Base-by-base conservation (phyloP, 92 coral and sea anemone genomes). In the Phenganax marumi region DNA sequence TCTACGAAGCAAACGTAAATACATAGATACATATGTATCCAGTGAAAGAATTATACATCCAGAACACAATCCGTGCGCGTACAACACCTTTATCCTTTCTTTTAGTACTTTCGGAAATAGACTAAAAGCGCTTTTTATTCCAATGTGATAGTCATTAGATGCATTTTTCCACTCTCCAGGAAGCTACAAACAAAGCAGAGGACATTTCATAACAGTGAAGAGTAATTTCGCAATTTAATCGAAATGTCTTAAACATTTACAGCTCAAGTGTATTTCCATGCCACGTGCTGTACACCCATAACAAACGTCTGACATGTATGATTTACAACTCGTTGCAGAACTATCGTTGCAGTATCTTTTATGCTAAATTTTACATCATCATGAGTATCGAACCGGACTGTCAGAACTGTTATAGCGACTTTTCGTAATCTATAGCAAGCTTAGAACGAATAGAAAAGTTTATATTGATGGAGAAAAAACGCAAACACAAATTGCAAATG, bases 141-240 rank as follows among this genome's bases (percentile, higher is more conserved):
- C 99, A 87, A 92, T 70, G 84, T 87, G 91, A 60, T 85, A 95
- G 23, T 89, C 89, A 6, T 90, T 92, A 48, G 93, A 84, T 6
- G 97, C 96, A 75, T 91, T 95, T 13, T 84, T 89, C 98, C 98
- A 95, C 68, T 92, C 85, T 64, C 77, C 92, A 21, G 98, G 98
- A 75, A 95, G 63, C 98, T 95, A 68, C 21, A 48, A 60, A 69
- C 63, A 23, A 68, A 65, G 63, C 63, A 56, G 63, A 21, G 7
- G n/a, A 14, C n/a, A 21, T 56, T 14, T 1, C 2, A 56, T 1
- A 8, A 56, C n/a, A 21, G 63, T 14, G 22, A 21, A 21, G 63
- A 21, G 63, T 56, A 56, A 33, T 33, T 33, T 33, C 5, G 43
- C 5, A 33, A 33, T 33, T 33, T 33, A 33, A 33, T 33, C 43